These are phyloP conservation scores for Diacarnus erythraeanus DNA, from an alignment of 37 sponge, comb jelly and placozoan genomes.

Conservation along the genomic window DNA sequence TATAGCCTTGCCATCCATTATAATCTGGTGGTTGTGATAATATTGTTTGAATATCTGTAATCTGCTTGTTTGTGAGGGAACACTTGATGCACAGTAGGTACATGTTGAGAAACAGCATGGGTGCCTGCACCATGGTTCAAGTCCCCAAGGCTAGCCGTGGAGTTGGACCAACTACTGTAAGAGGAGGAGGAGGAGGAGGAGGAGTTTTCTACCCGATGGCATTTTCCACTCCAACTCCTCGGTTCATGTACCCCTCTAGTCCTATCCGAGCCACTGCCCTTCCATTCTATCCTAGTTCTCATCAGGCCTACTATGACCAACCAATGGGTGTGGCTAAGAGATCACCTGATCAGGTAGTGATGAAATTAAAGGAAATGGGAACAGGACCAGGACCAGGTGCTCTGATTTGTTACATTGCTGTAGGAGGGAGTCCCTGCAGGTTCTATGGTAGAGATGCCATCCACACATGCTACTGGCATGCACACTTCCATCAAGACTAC, in stretches of 20 bases:
- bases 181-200: conserved; percentile 18
- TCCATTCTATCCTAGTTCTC: background rate
- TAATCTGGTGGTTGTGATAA: background rate
- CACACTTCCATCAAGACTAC: background rate
- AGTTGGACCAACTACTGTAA: background rate
- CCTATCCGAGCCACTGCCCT: conserved; percentile 6
- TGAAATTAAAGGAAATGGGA: too few species aligned
- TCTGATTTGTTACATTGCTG: background rate
- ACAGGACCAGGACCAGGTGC: too few species aligned
- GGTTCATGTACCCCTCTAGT: conserved; percentile 12
- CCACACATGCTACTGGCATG: background rate
- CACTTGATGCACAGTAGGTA: conserved; percentile 30
- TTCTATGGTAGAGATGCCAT: background rate
- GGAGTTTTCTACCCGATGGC: conserved; percentile 15
- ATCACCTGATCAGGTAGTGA: background rate
- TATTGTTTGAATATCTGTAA: too few species aligned
- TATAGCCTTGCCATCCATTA: background rate
- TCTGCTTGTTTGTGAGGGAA: too few species aligned
- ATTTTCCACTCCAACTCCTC: conserved; percentile 9
- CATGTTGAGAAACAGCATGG: conserved; percentile 69
- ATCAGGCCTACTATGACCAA: background rate
- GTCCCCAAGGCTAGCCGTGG: background rate
- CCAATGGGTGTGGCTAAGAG: background rate
- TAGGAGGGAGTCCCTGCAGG: background rate
- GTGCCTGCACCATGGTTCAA: conserved; percentile 33